phyloP scores from a whole-genome alignment of 2,797 vertebrate species.

The Pangasius mekongensis region DNA sequence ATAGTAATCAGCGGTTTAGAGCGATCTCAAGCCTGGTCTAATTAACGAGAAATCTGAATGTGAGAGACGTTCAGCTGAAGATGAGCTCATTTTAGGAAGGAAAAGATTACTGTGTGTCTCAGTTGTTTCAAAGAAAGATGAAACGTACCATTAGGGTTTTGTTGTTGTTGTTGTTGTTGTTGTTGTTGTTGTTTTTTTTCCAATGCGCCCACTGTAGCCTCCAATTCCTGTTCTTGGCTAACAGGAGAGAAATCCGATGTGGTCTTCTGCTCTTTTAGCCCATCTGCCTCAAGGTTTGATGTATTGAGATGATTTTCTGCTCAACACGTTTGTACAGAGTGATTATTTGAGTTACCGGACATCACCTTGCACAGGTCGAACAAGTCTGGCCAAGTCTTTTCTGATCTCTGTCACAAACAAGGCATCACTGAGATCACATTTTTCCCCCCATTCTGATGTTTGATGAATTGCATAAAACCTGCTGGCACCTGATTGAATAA shows the following conservation, averaged over 20 bases:
- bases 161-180: neutral
- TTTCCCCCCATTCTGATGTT: neutral
- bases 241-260: neutral
- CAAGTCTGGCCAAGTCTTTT: neutral
- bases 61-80: neutral
- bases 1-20: conserved; percentile 40
- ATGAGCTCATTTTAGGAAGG: neutral
- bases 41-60: conserved; percentile 29
- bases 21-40: conserved; percentile 6
- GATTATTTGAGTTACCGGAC: neutral
- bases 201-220: neutral
- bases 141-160: neutral
- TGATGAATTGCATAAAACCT: too few species aligned
- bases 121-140: neutral
- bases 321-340: neutral
- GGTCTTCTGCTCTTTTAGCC: neutral
- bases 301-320: neutral
- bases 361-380: too few species aligned
- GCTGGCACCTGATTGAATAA: neutral
- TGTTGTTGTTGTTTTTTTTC: neutral
- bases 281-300: neutral
- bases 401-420: neutral
- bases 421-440: neutral
- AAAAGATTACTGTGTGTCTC: too few species aligned
- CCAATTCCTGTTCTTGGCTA: neutral